A percentile compares a stretch with the other conserved stretches of the same genome.
These are phyloP conservation scores for Caenorhabditis uteleia DNA, from an alignment of 2,888 invertebrate genomes.

Conservation along the genomic window DNA sequence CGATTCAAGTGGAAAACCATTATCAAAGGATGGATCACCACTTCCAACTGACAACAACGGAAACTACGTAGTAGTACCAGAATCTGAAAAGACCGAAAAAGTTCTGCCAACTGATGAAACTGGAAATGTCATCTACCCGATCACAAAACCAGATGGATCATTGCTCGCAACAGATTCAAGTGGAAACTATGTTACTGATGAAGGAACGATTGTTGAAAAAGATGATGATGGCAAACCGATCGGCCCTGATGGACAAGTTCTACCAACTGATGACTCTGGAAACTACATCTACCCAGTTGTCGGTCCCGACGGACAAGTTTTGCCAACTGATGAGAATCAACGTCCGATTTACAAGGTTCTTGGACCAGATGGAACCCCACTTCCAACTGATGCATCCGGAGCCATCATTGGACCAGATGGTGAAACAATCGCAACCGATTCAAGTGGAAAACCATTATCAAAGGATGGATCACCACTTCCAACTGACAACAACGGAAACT, in stretches of 20 bases:
- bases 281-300: conserved; percentile 5
- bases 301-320: conserved; percentile 42
- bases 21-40: not conserved
- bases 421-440: conserved; percentile 7
- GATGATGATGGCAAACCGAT: conserved; percentile 6
- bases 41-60: conserved; percentile 8
- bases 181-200: conserved; percentile 3
- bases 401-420: conserved; percentile 1
- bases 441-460: conserved; percentile 17
- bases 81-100: not conserved
- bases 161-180: conserved; percentile 2
- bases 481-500: conserved; percentile 16
- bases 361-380: conserved; percentile 7
- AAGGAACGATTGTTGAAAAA: conserved; percentile 4
- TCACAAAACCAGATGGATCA: conserved; percentile 5
- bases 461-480: conserved; percentile 3
- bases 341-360: conserved; percentile 4
- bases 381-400: conserved; percentile 6
- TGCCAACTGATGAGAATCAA: conserved; percentile 5
- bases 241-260: conserved; percentile 4
- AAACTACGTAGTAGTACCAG: conserved; percentile 4
- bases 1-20: conserved; percentile 4
- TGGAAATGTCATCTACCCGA: conserved; percentile 7
- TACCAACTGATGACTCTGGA: conserved; percentile 1
- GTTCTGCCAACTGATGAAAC: conserved; percentile 2